Evolutionary conservation across 2,888 invertebrate species (phyloP), one percentile per base, ranked within the genome.

Genomic region (Ormyrus pomaceus): DNA sequence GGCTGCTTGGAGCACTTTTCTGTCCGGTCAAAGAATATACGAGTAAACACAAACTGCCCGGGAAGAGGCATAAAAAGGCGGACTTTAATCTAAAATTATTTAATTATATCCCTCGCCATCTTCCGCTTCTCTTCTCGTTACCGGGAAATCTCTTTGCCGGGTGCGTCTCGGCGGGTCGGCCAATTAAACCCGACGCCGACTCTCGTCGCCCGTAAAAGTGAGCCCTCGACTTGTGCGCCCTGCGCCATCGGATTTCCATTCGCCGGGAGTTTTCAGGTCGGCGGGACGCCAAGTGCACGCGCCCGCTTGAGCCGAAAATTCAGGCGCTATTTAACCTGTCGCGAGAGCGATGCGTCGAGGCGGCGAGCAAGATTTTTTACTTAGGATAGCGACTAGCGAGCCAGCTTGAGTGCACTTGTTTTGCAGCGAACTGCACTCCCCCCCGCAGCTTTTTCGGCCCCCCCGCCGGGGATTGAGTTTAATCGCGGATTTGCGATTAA

Each of bases 121-220:
- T 46, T 19, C 46, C 50, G 19, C 45, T 59, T 8, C 50, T 50
- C 7, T 59, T 6, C 62, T 62, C 55, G 62, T 75, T 68, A 59
- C 46, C 51, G 13, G 45, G 13, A 62, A 77, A 58, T 51, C 64
- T 65, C 58, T 59, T 58, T 59, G 10, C 19, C 19, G 55, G 34
- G 34, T 3, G 46, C 19, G 11, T 55, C 4, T 3, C 34, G 34
- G 55, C 10, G 11, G 19, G 48, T 9, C 10, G 64, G 66, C 68
- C 73, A 74, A 79, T 74, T 79, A 79, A 61, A 59, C 50, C 8
- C 48, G 45, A 34, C 5, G 66, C 13, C 53, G 55, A 59, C 55
- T 34, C 34, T 78, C 71, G 66, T 61, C 65, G 48, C 34, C 68
- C 66, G 74, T 75, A 74, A 72, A 81, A 78, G 69, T 11, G 65